A percentile compares a stretch with the other conserved stretches of the same genome.
phyloP scores from a whole-genome alignment of 2,888 invertebrate species.

The Epirrita christyi region DNA sequence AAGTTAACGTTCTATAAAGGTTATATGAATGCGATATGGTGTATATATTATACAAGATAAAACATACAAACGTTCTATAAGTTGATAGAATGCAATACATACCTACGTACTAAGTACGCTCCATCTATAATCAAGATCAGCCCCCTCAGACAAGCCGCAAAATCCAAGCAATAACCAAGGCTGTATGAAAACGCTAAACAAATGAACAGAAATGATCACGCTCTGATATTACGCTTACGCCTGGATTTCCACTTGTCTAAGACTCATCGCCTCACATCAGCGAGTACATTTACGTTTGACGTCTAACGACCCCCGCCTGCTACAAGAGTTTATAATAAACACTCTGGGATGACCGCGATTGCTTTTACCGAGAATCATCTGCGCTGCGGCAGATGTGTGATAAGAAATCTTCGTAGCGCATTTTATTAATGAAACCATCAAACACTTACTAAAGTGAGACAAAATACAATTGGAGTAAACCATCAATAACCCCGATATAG shows the following conservation, averaged over 20 bases:
- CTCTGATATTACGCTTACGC: no score
- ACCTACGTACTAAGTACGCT: neutral
- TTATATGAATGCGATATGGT: no score
- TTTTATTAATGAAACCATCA: neutral
- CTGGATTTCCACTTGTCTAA: neutral
- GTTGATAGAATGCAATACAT: neutral
- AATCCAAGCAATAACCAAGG: neutral
- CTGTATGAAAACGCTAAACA: no score
- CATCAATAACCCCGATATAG: no score
- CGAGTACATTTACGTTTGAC: conserved; percentile 51
- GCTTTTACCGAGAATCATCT: conserved; percentile 39
- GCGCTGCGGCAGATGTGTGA: conserved; percentile 36
- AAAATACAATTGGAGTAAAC: no score
- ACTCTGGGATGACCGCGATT: conserved; percentile 45
- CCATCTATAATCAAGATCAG: conserved; percentile 39
- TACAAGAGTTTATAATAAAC: conserved; percentile 53
- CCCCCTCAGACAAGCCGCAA: neutral
- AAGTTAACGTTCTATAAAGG: no score
- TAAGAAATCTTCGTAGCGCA: conserved; percentile 42
- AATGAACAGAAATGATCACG: no score
- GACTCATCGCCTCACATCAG: conserved; percentile 31
- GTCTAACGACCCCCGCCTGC: conserved; percentile 53
- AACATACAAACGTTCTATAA: neutral
- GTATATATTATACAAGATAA: neutral
- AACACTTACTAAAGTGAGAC: conserved; percentile 12